These are phyloP conservation scores for Sorex fumeus DNA, from an alignment of 2,113 vertebrate genomes.

Conservation along the genomic window DNA sequence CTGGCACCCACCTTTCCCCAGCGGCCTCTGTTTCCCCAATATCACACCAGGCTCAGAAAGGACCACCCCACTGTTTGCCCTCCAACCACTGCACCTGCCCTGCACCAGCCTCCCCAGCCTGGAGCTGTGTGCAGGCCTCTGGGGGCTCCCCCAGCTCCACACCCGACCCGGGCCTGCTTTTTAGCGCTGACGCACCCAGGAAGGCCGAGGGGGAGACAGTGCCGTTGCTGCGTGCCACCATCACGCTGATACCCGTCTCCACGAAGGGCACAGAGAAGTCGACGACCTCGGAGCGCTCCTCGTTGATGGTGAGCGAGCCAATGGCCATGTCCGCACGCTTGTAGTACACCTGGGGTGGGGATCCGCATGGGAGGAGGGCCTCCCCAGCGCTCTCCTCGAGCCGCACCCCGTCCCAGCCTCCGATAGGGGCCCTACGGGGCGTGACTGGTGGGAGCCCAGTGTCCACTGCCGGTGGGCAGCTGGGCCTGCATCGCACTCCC, in stretches of 20 bases:
- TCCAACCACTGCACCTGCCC: background rate
- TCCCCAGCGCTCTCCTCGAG: background rate
- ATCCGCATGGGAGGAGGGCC: background rate
- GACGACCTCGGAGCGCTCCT: slow-evolving; percentile 97
- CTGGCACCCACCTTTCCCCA: background rate
- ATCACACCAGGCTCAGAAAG: background rate
- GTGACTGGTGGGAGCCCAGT: accelerated
- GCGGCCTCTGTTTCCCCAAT: background rate
- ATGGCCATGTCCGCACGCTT: slow-evolving; percentile 98
- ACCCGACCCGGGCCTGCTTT: background rate
- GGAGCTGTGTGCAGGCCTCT: background rate
- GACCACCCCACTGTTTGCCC: background rate
- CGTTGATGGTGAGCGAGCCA: slow-evolving; percentile 98
- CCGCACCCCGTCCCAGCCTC: background rate
- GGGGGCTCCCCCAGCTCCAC: background rate
- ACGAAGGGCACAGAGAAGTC: slow-evolving; percentile 99
- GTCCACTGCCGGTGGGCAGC: background rate
- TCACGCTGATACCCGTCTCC: slow-evolving; percentile 98
- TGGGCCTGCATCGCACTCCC: no score
- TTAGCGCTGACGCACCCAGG: slow-evolving; percentile 90
- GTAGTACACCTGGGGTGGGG: slow-evolving; percentile 94
- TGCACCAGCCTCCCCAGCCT: background rate
- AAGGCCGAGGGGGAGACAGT: slow-evolving; percentile 98
- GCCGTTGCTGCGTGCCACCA: slow-evolving; percentile 98
- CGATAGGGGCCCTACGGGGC: background rate